These are phyloP conservation scores for Corythoichthys haematopterus DNA, from an alignment of 2,113 vertebrate species.

Conservation along the genomic window DNA sequence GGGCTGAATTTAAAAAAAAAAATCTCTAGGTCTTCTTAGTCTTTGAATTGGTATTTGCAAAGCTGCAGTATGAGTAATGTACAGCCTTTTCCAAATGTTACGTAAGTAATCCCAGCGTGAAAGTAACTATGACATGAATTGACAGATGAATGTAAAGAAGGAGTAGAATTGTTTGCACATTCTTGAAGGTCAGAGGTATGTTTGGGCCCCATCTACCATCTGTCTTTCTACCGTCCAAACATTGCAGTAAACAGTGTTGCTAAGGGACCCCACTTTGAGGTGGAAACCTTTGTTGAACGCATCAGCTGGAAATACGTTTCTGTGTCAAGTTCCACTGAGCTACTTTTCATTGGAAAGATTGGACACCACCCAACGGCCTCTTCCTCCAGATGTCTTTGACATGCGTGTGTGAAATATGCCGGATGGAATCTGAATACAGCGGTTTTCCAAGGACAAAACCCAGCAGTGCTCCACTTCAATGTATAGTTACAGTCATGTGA, in stretches of 20 bases:
- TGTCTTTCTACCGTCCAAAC: not conserved
- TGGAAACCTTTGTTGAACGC: not conserved
- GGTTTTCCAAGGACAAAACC: not conserved
- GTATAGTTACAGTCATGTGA: too few relatives aligned
- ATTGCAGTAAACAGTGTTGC: not conserved
- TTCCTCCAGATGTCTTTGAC: conserved; percentile 5
- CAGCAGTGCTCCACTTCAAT: not conserved
- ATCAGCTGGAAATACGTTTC: not conserved
- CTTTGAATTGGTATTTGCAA: not conserved
- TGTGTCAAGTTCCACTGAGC: not conserved
- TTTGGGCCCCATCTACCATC: not conserved
- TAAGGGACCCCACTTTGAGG: not conserved
- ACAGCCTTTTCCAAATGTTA: not conserved
- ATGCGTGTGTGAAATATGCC: not conserved
- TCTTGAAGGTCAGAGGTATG: not conserved
- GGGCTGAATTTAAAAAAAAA: too few relatives aligned
- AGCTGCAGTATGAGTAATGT: not conserved
- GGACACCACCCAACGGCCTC: not conserved
- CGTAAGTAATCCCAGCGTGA: not conserved
- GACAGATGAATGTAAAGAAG: not conserved
- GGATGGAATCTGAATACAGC: not conserved
- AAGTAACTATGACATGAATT: not conserved
- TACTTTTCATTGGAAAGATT: not conserved
- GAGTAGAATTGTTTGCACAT: not conserved
- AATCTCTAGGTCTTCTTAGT: not conserved